Evolutionary conservation across 2,797 vertebrate species (phyloP).

Genomic region (Hydrolagus colliei): DNA sequence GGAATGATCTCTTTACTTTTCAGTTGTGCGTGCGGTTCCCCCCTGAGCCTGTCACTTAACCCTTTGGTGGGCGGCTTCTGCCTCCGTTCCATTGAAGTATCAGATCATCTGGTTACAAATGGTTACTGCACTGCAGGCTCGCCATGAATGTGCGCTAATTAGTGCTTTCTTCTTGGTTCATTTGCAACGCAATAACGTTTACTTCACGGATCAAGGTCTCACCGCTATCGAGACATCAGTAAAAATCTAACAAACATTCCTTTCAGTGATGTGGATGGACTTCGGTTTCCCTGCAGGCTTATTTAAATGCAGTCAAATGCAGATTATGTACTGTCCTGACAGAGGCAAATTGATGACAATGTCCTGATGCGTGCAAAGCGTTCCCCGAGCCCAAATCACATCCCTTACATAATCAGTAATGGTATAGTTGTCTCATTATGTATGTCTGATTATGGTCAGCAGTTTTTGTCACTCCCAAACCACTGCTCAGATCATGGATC

Average conservation of each 20-base stretch:
- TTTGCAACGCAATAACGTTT: slow-evolving; percentile 16
- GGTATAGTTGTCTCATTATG: slow-evolving; percentile 1
- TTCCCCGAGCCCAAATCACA: not conserved
- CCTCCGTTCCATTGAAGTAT: not conserved
- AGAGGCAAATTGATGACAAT: slow-evolving; percentile 23
- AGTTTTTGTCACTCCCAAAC: not conserved
- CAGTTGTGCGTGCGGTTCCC: no score
- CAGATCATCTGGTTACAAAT: slow-evolving; percentile 19
- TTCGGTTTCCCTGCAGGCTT: not conserved
- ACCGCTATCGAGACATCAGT: slow-evolving; percentile 9
- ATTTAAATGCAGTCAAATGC: slow-evolving; percentile 27
- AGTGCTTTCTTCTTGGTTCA: not conserved
- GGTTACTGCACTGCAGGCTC: not conserved
- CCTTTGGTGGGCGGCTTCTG: not conserved
- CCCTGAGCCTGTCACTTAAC: not conserved
- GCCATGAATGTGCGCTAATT: slow-evolving; percentile 18
- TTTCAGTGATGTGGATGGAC: not conserved
- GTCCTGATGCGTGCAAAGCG: slow-evolving; percentile 20
- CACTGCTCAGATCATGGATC: not conserved
- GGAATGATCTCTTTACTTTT: not conserved
- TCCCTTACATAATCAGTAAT: slow-evolving; percentile 24
- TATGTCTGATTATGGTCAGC: not conserved
- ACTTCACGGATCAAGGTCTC: not conserved
- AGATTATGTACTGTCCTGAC: slow-evolving; percentile 18
- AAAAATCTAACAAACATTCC: not conserved